These are phyloP conservation scores for Rhogogaster chlorosoma DNA, from an alignment of 2,888 invertebrate genomes.

Conservation along the genomic window DNA sequence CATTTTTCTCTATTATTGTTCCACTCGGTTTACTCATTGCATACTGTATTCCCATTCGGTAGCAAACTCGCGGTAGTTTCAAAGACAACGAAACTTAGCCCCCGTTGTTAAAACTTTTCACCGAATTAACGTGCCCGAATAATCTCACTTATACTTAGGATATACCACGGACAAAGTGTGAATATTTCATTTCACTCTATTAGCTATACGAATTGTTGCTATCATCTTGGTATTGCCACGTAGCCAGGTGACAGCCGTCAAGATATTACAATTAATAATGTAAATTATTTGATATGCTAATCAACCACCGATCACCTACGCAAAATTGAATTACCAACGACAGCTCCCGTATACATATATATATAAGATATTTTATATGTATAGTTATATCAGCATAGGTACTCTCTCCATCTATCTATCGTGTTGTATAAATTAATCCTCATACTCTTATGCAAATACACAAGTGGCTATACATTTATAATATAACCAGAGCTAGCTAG, in stretches of 20 bases:
- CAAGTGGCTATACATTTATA: slow-evolving; percentile 14
- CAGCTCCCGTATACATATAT: not conserved
- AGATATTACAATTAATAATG: slow-evolving; percentile 38
- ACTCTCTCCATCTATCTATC: not conserved
- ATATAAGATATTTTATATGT: too few species aligned
- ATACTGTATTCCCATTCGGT: not conserved
- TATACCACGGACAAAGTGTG: too few species aligned
- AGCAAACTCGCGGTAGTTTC: not conserved
- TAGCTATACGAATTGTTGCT: not conserved
- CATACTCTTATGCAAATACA: slow-evolving; percentile 60
- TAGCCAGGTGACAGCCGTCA: not conserved
- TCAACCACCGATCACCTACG: slow-evolving; percentile 42
- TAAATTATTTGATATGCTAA: slow-evolving; percentile 49
- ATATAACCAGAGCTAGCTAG: not conserved
- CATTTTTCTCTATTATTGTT: not conserved
- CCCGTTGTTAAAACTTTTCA: not conserved
- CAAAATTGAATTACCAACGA: slow-evolving; percentile 17
- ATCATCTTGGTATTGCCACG: not conserved
- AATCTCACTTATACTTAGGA: not conserved
- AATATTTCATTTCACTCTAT: too few species aligned
- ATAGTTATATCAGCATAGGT: not conserved
- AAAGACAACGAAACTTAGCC: not conserved
- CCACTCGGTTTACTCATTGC: not conserved
- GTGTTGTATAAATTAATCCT: slow-evolving; percentile 61
- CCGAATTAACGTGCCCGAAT: not conserved